Conservation (phyloP, 2,113 vertebrate genomes). For the Conger conger region DNA sequence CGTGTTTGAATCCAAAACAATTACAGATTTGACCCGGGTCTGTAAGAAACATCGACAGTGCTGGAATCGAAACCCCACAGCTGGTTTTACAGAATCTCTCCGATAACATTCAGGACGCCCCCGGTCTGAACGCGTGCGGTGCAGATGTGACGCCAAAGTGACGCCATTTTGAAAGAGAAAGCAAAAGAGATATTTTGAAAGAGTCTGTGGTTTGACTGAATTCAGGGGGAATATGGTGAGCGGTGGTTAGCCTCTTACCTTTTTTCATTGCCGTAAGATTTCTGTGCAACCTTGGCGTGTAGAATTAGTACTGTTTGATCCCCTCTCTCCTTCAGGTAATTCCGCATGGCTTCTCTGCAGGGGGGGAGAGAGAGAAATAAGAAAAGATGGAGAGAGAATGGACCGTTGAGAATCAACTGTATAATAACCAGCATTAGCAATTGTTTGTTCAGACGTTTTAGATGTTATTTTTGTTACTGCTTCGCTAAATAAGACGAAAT, state of each 20-base stretch:
- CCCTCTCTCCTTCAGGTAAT: constrained; percentile 98
- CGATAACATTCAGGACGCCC: too few relatives aligned
- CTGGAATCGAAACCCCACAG: too few relatives aligned
- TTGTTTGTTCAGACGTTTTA: background rate
- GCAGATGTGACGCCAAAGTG: background rate
- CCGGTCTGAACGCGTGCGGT: background rate
- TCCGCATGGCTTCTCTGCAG: constrained; percentile 96
- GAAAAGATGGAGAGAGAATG: constrained; percentile 28
- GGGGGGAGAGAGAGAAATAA: constrained; percentile 10
- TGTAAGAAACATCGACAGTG: too few relatives aligned
- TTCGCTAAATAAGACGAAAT: too few relatives aligned
- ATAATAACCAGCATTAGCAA: constrained; percentile 2
- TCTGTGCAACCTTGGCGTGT: constrained; percentile 98
- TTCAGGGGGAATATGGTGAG: background rate
- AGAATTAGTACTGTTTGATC: constrained; percentile 99
- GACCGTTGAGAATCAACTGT: background rate
- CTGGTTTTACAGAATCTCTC: too few relatives aligned
- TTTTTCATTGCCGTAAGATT: constrained; percentile 98
- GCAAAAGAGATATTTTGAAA: too few relatives aligned
- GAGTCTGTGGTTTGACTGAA: background rate
- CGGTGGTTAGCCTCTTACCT: constrained; percentile 70
- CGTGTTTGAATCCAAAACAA: too few relatives aligned
- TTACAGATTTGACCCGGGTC: too few relatives aligned
- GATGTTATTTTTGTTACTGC: too few relatives aligned
- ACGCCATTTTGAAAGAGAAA: background rate